Evolutionary conservation across 2,113 vertebrate genomes (phyloP), one percentile per base, ranked within the genome.

Genomic region (Glaucomys volans): DNA sequence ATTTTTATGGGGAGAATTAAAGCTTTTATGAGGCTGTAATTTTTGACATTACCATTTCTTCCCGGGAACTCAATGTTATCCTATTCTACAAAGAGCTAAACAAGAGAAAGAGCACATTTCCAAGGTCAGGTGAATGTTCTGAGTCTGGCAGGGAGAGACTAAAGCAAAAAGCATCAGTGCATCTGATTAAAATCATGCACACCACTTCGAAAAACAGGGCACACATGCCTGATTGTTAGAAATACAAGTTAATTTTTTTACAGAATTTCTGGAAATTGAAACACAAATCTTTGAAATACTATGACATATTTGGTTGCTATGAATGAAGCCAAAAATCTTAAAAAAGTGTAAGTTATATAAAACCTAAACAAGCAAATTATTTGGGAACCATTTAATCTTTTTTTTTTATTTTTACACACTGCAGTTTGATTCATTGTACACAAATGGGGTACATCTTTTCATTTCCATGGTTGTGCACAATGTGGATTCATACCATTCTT

Each of bases 1-100:
- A 98, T 98, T 98, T 99, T 99, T 98, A 99, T 98, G 97, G 96
- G 87, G 94, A 98, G 97, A 98, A 98, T 99, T 98, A 98, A 98
- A 97, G 92, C 86, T 95, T 98, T 99, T 99, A 98, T 97, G 98
- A 98, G 98, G 98, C 97, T 97, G 80, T 98, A 99, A 99, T 98
- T 99, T 98, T 98, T 98, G 98, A 98, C 96, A 98, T 98, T 98
- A 98, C 97, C 94, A 90, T 97, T 96, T 91, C 97, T 98, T 98
- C 97, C 90, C 69, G 81, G 96, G 97, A 98, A 97, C 93, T 98
- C 92, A 90, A 40, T 96, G 92, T 97, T 98, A 98, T 95, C 94
- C 90, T 96, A 76, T 86, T 98, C 95, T 90, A 97, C 92, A 87
- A 94, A 96, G 90, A 97, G 52, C 94, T 83, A 96, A 90, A 94